Conservation (phyloP, 2,888 invertebrate species). For the Pardosa pseudoannulata region DNA sequence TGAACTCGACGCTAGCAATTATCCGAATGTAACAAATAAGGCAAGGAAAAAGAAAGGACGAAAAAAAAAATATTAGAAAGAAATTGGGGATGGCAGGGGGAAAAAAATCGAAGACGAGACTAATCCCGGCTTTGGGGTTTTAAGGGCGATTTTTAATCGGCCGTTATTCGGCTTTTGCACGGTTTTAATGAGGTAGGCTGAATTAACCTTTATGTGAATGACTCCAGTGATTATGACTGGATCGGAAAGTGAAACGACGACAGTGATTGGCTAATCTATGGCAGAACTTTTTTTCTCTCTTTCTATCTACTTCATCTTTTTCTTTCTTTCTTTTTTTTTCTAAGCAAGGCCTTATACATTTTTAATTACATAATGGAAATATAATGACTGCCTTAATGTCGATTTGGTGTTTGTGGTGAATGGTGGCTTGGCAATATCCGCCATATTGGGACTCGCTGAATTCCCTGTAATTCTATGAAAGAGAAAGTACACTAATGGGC, state of each 20-base stretch:
- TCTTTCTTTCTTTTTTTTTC: too few relatives aligned
- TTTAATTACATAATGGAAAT: neutral
- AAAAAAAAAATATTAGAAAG: neutral
- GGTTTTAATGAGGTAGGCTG: neutral
- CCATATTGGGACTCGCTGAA: too few relatives aligned
- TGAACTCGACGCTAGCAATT: constrained; percentile 66
- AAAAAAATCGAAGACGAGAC: neutral
- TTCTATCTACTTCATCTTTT: too few relatives aligned
- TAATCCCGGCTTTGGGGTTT: constrained; percentile 17
- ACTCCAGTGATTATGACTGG: neutral
- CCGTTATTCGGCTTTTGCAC: neutral
- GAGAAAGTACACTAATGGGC: too few relatives aligned
- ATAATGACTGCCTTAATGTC: neutral
- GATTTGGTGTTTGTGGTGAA: too few relatives aligned
- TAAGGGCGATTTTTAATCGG: constrained; percentile 1
- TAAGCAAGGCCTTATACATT: neutral
- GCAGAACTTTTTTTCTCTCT: too few relatives aligned
- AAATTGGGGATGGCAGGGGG: too few relatives aligned
- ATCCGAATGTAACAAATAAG: too few relatives aligned
- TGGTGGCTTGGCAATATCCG: too few relatives aligned
- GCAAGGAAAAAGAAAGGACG: too few relatives aligned
- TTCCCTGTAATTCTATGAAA: too few relatives aligned
- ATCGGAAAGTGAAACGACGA: neutral
- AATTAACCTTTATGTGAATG: neutral
- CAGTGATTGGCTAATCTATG: neutral